Base-by-base conservation (phyloP, 2,113 vertebrate genomes). In the Montifringilla adamsi region DNA sequence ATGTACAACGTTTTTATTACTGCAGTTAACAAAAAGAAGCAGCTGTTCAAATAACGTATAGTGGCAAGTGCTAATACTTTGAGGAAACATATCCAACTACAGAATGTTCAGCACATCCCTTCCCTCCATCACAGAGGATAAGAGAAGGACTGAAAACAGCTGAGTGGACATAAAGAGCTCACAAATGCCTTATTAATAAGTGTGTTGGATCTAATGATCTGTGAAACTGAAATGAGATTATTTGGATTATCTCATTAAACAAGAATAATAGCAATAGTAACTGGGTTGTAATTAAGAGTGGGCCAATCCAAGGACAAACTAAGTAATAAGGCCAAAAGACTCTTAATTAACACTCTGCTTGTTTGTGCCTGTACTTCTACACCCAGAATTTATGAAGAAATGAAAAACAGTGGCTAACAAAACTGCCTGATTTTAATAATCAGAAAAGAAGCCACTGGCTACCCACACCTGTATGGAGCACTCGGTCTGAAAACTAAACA, bases 211-310 rank as follows among this genome's bases (percentile, higher is more conserved):
- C 93, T 95, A 97, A 96, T 94, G 97, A 90, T 86, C 96, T 87
- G 92, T 95, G 92, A 95, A 97, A 96, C 84, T 91, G 92, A 93
- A 97, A 97, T 95, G 91, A 94, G 93, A 97, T 95, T 97, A 96
- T 96, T 93, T 95, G 88, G 93, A 96, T 97, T 97, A 95, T 94
- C 94, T 96, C 95, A 95, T 97, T 96, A 97, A 95, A 96, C 95
- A 96, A 96, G 96, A 96, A 97, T 95, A 96, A 94, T 95, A 94
- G 93, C 84, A 93, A 92, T 78, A 96, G 92, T 93, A 91, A 93
- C 70, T 0, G 28, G 43, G 79, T 33, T 85, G 92, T 90, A 96
- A 95, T 93, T 84, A 93, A 74, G 55, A 95, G 21, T 68, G 76
- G 87, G 84, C 93, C 89, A 93, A 89, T 77, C 70, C 94, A 97